Evolutionary conservation across 2,113 vertebrate genomes (phyloP), one percentile per base, ranked within the genome.

Genomic region (Apus apus): DNA sequence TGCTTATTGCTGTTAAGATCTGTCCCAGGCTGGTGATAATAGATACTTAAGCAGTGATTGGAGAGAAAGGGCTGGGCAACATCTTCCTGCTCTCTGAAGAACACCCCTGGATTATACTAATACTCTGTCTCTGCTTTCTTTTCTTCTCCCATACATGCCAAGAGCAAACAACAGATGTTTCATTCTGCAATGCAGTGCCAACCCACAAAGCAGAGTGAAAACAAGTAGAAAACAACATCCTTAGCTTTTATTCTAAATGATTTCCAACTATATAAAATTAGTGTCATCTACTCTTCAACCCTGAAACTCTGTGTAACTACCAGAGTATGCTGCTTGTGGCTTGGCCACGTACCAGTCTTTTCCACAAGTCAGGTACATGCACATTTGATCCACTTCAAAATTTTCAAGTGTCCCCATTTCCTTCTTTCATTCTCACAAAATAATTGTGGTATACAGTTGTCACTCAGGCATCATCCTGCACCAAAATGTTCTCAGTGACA

Each of bases 121-220:
- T 30, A 32, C 8, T 51, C 23, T 68, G 11, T 50, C 19, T 62
- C 66, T 85, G 46, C 25, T 70, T 81, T 64, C 43, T 79, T 76
- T 70, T 74, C 85, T 75, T 65, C 46, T 72, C n/a, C 40, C 19
- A 38, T 73, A 23, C 15, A 36, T 58, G 27, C 29, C 40, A 80
- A 65, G 89, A 83, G 36, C 45, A 94, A 93, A 91, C 40, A 91
- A 27, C 64, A 91, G 58, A 80, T 68, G 22, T 85, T 89, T 87
- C 50, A 76, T 10, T 43, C 50, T 72, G 71, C 50, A 82, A 4
- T 68, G 36, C 45, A 73, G 17, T 62, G 53, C 58, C 81, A 91
- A 70, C 19, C 40, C 61, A 73, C 45, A 65, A 82, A 76, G 43
- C 54, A 87, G 58, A 68, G 18, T 1, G 3, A 86, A 90, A 94